Evolutionary conservation across 2,797 vertebrate species (phyloP), one percentile per base, ranked within the genome.

Genomic region (Sebastes paucispinis): DNA sequence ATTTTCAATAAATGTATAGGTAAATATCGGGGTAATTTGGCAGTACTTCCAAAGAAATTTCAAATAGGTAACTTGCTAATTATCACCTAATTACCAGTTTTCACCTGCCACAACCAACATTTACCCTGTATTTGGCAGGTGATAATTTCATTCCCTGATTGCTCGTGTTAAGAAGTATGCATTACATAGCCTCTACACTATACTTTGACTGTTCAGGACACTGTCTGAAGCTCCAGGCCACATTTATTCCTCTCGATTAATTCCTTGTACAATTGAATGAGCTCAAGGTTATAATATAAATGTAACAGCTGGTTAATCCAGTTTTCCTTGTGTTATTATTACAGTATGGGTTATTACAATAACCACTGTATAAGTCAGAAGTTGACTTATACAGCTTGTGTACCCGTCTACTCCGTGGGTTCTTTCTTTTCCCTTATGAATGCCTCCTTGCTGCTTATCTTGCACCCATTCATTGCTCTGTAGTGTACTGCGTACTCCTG

Each of bases 11-110:
- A 0, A 39, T 39, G 0, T 39, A 39, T 39, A 39, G 36, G 36
- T 39, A 0, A 13, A 1, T 39, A 39, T 39, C 0, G 12, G 36
- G 12, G 36, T 39, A 39, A 39, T 39, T 39, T 0, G 4, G 12
- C 36, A 39, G 36, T 39, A 39, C 36, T 39, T 13, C 36, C 36
- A 39, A 39, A 39, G 36, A 13, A 39, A 39, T 39, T 39, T 39
- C 36, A 39, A 39, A 39, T 39, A 5, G 36, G 12, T 39, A 39
- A 39, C 12, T 13, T 39, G 36, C 0, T 39, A 39, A 39, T 39
- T 39, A 39, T 39, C 36, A 39, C 36, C 12, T 39, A 39, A 39
- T 13, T 39, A 39, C 36, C 36, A 32, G 8, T 31, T 8, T 8
- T 8, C 31, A 31, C 31, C 8, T 31, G 29, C 29, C 29, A 31